Percentiles rank a stretch among this genome's conserved stretches.
Conservation (phyloP, 2,888 invertebrate species). For the Altica lythri region DNA sequence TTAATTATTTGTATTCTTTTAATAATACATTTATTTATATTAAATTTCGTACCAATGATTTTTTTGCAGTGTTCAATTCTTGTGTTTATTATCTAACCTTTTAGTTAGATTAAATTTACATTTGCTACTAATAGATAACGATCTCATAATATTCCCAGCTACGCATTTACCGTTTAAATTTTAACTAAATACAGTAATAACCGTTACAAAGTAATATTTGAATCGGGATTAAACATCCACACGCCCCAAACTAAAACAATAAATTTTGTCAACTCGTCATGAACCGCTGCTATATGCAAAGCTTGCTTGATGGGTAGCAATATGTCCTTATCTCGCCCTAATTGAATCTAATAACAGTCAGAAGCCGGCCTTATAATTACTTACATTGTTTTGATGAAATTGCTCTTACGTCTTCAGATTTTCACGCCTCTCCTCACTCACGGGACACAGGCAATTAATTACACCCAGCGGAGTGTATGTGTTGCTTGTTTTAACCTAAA, state of each 20-base stretch:
- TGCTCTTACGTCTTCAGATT: slow-evolving; percentile 21
- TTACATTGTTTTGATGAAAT: slow-evolving; percentile 32
- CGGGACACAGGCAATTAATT: slow-evolving; percentile 14
- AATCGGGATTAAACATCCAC: no score
- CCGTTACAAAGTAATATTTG: no score
- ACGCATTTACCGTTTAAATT: no score
- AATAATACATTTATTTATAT: no score
- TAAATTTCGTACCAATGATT: no score
- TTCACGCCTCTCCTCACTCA: slow-evolving; percentile 11
- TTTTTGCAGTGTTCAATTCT: no score
- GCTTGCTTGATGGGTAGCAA: slow-evolving; percentile 22
- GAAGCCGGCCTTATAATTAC: slow-evolving; percentile 30
- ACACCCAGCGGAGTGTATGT: slow-evolving; percentile 8
- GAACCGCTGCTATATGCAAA: slow-evolving; percentile 15
- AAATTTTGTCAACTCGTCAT: slow-evolving; percentile 9
- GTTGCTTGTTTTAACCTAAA: slow-evolving; percentile 17
- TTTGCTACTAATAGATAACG: no score
- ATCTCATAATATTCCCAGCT: no score
- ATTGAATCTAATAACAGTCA: slow-evolving; percentile 34
- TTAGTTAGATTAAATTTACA: no score
- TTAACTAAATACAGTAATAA: no score
- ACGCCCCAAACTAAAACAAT: slow-evolving; percentile 15
- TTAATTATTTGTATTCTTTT: no score
- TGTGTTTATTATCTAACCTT: no score
- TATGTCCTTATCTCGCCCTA: slow-evolving; percentile 31